Conservation (phyloP, 2,888 invertebrate genomes). For the Diarsia rubi region DNA sequence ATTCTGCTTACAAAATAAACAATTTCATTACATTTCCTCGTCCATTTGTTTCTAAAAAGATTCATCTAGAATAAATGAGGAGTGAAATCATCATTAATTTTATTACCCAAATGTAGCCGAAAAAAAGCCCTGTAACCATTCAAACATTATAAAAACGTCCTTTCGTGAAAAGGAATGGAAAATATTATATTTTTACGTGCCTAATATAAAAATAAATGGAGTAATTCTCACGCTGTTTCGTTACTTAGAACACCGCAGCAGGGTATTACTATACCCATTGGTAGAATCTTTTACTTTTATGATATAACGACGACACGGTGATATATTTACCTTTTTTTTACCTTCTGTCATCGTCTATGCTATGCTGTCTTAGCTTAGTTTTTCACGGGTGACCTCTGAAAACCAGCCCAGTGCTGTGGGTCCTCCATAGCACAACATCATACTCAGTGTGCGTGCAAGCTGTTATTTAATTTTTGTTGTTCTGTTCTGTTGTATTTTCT, state of each 20-base stretch:
- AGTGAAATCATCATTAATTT: slow-evolving; percentile 41
- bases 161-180: slow-evolving; percentile 33
- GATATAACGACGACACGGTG: not conserved
- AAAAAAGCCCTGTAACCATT: slow-evolving; percentile 36
- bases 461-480: too few species aligned
- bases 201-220: slow-evolving; percentile 52
- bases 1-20: too few species aligned
- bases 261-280: slow-evolving; percentile 26
- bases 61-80: slow-evolving; percentile 12
- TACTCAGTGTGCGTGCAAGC: too few species aligned
- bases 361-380: too few species aligned
- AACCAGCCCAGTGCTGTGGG: too few species aligned
- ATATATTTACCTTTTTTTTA: too few species aligned
- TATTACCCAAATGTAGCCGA: slow-evolving; percentile 14
- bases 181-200: slow-evolving; percentile 42
- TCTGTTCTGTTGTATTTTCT: too few species aligned
- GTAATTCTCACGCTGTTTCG: slow-evolving; percentile 35
- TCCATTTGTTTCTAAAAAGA: not conserved
- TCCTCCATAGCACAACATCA: too few species aligned
- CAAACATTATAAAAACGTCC: slow-evolving; percentile 35
- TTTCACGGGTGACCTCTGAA: too few species aligned
- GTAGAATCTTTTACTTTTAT: slow-evolving; percentile 27
- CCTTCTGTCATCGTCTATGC: too few species aligned
- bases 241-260: slow-evolving; percentile 16
- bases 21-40: not conserved